Evolutionary conservation across 2,888 invertebrate genomes (phyloP).

Genomic region (Daptonema setosum): DNA sequence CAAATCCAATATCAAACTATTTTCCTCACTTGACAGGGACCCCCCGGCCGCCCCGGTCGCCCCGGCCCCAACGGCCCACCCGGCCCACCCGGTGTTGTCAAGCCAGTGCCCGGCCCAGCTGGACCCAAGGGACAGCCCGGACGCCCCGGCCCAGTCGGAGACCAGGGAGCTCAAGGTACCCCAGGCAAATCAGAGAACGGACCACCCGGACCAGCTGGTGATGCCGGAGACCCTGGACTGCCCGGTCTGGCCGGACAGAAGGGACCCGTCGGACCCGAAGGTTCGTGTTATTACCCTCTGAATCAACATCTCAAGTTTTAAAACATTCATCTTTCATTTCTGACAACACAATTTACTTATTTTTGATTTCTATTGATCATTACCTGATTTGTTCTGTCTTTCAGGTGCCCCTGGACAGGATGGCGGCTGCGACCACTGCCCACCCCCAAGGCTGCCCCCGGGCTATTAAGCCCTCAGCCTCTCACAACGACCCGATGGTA

Average conservation of each 20-base stretch:
- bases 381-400: background rate
- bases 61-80: constrained; percentile 9
- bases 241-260: background rate
- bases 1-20: background rate
- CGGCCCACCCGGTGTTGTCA: constrained; percentile 12
- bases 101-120: background rate
- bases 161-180: background rate
- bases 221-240: constrained; percentile 2
- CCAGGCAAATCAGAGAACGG: background rate
- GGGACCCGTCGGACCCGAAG: constrained; percentile 7
- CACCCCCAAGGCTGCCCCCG: constrained; percentile 3
- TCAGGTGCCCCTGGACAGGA: background rate
- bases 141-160: background rate
- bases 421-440: constrained; percentile 7
- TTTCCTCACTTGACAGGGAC: constrained; percentile 4
- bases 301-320: too few relatives aligned
- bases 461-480: constrained; percentile 1
- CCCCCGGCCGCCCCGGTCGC: background rate
- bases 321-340: too few relatives aligned
- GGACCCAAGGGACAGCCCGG: constrained; percentile 5
- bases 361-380: too few relatives aligned
- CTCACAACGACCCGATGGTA: too few relatives aligned
- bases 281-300: too few relatives aligned
- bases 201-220: constrained; percentile 4
- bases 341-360: too few relatives aligned